Conservation (phyloP, 2,113 vertebrate species). For the Illadopsis cleaveri region DNA sequence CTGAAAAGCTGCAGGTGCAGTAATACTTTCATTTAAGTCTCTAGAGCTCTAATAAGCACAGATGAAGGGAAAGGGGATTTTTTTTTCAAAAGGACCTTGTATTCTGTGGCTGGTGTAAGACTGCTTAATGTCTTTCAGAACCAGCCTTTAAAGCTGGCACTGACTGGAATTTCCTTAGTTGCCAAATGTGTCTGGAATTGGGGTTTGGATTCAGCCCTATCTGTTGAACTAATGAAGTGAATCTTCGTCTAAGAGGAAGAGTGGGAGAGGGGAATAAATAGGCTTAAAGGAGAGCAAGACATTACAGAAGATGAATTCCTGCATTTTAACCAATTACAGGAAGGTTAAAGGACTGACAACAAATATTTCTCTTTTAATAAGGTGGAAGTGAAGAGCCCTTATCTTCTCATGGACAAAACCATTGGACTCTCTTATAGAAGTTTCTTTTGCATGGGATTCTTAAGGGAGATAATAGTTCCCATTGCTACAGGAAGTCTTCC, state of each 20-base stretch:
- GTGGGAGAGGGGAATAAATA: not conserved
- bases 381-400: not conserved
- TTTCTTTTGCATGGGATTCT: not conserved
- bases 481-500: not conserved
- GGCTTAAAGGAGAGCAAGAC: not conserved
- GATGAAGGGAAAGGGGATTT: constrained; percentile 14
- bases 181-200: not conserved
- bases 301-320: not conserved
- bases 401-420: not conserved
- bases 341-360: not conserved
- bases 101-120: constrained; percentile 1
- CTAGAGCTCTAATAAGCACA: constrained; percentile 31
- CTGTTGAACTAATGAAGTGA: not conserved
- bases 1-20: constrained; percentile 31
- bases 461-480: not conserved
- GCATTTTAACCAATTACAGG: not conserved
- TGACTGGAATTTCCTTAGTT: not conserved
- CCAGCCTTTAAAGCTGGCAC: not conserved
- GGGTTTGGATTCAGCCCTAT: not conserved
- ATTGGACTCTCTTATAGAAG: not conserved
- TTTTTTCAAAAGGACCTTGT: not conserved
- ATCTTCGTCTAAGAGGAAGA: not conserved
- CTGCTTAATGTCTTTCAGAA: constrained; percentile 30
- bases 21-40: constrained; percentile 30
- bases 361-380: not conserved